These are phyloP conservation scores for Gnathonemus echidnorhynchus DNA, from an alignment of 2,113 vertebrate species.

Conservation along the genomic window DNA sequence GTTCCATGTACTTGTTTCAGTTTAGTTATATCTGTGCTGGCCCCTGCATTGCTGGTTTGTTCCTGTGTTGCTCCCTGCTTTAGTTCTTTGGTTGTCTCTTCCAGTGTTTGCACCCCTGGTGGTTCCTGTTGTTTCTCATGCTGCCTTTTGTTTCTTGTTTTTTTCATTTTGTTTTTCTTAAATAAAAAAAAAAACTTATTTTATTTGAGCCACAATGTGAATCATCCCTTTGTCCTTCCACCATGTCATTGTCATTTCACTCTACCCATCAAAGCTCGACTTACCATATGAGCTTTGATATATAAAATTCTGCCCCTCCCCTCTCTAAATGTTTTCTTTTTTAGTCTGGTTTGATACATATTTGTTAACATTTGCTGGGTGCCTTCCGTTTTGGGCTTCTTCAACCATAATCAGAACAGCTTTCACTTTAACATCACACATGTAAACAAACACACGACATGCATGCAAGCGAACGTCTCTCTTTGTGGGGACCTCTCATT, in stretches of 20 bases:
- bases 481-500: neutral
- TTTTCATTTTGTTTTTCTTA: neutral
- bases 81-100: neutral
- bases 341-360: neutral
- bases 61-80: neutral
- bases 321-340: neutral
- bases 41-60: neutral
- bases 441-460: neutral
- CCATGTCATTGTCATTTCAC: neutral
- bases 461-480: neutral
- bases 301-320: neutral
- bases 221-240: neutral
- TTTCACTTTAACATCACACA: neutral
- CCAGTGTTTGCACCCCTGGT: neutral
- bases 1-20: neutral
- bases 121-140: neutral
- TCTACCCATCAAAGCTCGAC: too few relatives aligned
- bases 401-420: neutral
- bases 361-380: neutral
- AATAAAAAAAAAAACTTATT: neutral
- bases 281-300: neutral
- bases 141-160: neutral
- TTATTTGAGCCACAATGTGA: neutral
- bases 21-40: neutral
- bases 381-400: neutral